phyloP scores from a whole-genome alignment of 2,797 vertebrate genomes.

The Pogonophryne albipinna region DNA sequence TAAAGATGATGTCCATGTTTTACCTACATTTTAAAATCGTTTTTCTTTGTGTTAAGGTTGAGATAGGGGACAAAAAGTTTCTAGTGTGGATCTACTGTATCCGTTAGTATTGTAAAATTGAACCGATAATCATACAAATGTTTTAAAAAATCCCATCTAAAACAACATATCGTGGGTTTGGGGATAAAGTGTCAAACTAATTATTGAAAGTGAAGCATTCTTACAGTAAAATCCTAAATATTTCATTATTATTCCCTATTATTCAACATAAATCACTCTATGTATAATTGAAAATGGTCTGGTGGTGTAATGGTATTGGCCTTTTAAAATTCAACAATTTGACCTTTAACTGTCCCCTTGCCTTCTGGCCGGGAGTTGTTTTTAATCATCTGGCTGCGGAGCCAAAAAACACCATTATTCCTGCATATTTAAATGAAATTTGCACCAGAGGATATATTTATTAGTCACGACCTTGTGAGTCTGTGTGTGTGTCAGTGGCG shows the following conservation, averaged over 20 bases:
- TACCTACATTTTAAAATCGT: not conserved
- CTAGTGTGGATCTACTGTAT: too few relatives aligned
- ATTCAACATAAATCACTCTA: conserved; percentile 37
- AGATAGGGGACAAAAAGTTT: too few relatives aligned
- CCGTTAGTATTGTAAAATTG: too few relatives aligned
- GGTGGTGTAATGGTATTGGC: conserved; percentile 30
- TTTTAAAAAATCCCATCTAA: too few relatives aligned
- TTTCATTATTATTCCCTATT: conserved; percentile 9
- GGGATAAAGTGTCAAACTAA: conserved; percentile 1
- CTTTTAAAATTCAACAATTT: conserved; percentile 64
- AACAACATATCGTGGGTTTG: too few relatives aligned
- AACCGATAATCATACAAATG: too few relatives aligned
- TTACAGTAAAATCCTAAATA: conserved; percentile 1
- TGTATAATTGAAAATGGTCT: conserved; percentile 39
- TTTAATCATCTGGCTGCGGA: conserved; percentile 43
- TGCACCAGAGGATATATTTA: not conserved
- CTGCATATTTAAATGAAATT: conserved; percentile 16
- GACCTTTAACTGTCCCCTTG: conserved; percentile 65
- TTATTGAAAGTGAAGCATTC: conserved; percentile 9
- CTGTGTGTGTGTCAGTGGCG: too few relatives aligned
- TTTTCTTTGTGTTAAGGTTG: too few relatives aligned
- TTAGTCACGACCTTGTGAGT: too few relatives aligned
- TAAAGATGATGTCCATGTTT: not conserved
- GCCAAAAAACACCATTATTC: conserved; percentile 9
- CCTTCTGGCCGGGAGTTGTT: conserved; percentile 49